Conservation (phyloP, 1,140 invertebrate species). For the Linepithema humile region DNA sequence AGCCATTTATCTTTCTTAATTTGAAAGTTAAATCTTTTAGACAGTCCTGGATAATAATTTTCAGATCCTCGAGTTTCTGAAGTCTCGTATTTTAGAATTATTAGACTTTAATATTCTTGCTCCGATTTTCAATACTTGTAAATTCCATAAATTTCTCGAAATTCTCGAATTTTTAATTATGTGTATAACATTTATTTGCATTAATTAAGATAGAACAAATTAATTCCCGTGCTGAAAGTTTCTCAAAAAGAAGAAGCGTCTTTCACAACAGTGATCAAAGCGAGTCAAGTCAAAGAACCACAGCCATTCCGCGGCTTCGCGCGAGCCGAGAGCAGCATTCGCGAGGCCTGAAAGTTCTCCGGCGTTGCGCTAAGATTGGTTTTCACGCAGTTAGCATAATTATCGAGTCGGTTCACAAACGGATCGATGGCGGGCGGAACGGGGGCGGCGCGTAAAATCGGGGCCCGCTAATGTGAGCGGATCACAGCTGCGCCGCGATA, state of each 20-base stretch:
- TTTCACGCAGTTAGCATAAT: constrained; percentile 63
- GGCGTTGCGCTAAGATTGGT: constrained; percentile 1
- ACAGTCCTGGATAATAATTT: background rate
- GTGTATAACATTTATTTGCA: background rate
- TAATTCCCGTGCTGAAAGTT: background rate
- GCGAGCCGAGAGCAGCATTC: background rate
- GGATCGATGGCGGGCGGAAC: constrained; percentile 15
- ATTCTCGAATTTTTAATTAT: too few relatives aligned
- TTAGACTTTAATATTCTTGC: background rate
- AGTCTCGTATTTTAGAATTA: background rate
- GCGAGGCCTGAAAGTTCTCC: background rate
- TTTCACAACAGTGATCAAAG: background rate
- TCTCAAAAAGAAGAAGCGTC: background rate
- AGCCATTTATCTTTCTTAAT: background rate
- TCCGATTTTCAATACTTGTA: background rate
- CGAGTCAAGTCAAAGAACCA: constrained; percentile 4
- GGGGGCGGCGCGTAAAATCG: constrained; percentile 36
- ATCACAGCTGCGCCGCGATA: constrained; percentile 53
- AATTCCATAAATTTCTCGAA: background rate
- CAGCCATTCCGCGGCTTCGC: background rate
- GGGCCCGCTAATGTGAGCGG: constrained; percentile 21
- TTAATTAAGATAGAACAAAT: background rate
- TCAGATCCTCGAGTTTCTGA: background rate
- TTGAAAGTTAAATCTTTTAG: background rate
- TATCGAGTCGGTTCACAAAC: constrained; percentile 35